Evolutionary conservation across 2,113 vertebrate genomes (phyloP).

Genomic region (Speoplatyrhinus poulsoni): DNA sequence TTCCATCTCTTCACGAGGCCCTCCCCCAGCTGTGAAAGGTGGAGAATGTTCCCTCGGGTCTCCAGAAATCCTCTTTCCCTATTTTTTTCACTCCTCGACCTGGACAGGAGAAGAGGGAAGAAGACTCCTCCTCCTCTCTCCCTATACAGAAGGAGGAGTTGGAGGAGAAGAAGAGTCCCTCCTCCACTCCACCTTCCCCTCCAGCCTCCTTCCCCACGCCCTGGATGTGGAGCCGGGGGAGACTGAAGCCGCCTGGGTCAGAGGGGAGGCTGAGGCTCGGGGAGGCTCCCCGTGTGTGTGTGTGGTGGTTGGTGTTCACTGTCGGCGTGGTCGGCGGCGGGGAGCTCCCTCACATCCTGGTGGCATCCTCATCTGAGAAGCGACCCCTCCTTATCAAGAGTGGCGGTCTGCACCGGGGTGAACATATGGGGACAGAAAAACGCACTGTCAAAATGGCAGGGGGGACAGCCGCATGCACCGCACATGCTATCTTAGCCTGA

Average conservation of each 20-base stretch:
- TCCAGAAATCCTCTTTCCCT: constrained; percentile 12
- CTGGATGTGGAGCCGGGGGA: constrained; percentile 70
- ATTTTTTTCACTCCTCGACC: constrained; percentile 9
- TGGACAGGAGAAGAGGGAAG: not conserved
- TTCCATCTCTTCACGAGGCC: constrained; percentile 14
- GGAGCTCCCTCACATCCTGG: constrained; percentile 93
- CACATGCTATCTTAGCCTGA: too few relatives aligned
- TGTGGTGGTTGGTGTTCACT: constrained; percentile 27
- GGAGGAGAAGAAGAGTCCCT: constrained; percentile 39
- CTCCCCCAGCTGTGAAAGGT: constrained; percentile 35
- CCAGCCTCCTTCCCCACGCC: constrained; percentile 36
- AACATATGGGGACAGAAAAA: not conserved
- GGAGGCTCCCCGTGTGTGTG: constrained; percentile 7
- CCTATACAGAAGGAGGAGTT: constrained; percentile 37
- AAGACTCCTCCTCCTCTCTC: constrained; percentile 10
- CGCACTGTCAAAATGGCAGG: not conserved
- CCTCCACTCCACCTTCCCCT: not conserved
- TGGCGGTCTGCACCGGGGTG: constrained; percentile 84
- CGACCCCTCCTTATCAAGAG: constrained; percentile 99
- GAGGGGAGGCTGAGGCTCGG: constrained; percentile 23
- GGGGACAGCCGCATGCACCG: not conserved
- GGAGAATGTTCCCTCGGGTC: constrained; percentile 12
- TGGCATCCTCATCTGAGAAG: constrained; percentile 99
- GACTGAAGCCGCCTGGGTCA: constrained; percentile 67
- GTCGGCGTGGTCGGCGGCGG: constrained; percentile 32